Base-by-base conservation (phyloP, 1,140 invertebrate species). In the Bursaphelenchus mucronatus region DNA sequence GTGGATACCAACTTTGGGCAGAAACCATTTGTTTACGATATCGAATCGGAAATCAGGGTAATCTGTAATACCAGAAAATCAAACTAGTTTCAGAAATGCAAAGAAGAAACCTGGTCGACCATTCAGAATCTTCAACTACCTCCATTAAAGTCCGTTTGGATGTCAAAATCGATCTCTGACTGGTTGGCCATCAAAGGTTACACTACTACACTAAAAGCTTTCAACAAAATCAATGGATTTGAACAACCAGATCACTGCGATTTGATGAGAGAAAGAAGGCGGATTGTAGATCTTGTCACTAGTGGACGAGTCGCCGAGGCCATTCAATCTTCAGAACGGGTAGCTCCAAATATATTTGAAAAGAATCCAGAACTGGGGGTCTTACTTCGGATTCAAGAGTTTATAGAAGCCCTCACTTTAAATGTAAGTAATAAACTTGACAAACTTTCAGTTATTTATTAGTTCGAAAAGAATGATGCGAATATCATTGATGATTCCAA, bases 1-100 rank as follows among this genome's bases (percentile, higher is more conserved):
- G 91, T 97, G 10, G 93, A 97, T 83, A 93, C 94, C 3, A 99
- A 99, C 86, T 99, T 99, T 83, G 96, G 96, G 0, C 92, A 97
- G 82, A 86, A 88, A 73, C 93, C 93, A 9, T 99, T 99, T 85
- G 87, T 93, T 67, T 99, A 94, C 84, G 92, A 98, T 84, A 94
- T 99, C 74, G 89, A 94, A 81, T 91, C 94, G 77, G 94, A 97
- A 88, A 90, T 97, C 85, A 82, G 83, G 78, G 85, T 85, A 75
- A 30, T 30, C 30, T 30, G 5, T 30, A 5, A 30, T 5, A 30
- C 30, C 30, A 30, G 30, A 30, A 30, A 55, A 30, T 19, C 17
- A 10, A 15, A 61, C 15, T 54, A 13, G 17, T 54, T 67, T 66
- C 39, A 75, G 62, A 44, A 30, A 17, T 58, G 59, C 19, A 50